A percentile compares a stretch with the other conserved stretches of the same genome.
Conservation (phyloP, 2,113 vertebrate species). For the Lagopus muta region DNA sequence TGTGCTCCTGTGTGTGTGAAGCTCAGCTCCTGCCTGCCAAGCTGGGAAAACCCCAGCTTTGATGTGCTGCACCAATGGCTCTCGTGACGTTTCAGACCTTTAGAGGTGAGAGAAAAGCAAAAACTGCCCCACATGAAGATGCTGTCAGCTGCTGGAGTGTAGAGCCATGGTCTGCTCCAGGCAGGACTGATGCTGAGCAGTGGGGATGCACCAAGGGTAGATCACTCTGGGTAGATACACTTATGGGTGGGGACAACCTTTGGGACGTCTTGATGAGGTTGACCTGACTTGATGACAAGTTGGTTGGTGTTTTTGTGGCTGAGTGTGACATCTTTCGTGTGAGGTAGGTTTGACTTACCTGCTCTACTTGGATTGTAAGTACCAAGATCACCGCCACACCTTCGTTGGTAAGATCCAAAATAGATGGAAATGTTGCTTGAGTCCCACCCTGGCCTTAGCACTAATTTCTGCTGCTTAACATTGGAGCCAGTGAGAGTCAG, state of each 20-base stretch:
- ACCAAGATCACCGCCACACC: neutral
- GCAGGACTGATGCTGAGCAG: neutral
- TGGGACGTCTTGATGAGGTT: neutral
- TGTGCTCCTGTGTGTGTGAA: neutral
- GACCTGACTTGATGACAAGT: neutral
- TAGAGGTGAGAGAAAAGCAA: neutral
- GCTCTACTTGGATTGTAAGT: neutral
- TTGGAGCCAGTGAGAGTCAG: neutral
- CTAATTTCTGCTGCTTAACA: neutral
- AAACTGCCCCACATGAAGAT: fast-evolving
- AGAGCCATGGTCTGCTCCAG: neutral
- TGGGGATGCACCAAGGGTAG: neutral
- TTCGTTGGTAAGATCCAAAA: neutral
- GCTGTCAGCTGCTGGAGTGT: neutral
- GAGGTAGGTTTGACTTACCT: neutral
- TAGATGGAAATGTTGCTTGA: neutral
- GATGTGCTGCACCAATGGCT: neutral
- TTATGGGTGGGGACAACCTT: neutral
- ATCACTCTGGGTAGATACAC: neutral
- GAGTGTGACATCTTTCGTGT: neutral
- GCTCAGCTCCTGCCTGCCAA: neutral
- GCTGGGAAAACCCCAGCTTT: neutral
- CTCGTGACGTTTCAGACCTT: neutral
- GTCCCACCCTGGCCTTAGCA: neutral
- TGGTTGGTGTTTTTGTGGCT: neutral